Percentiles rank a stretch among this genome's conserved stretches.
Conservation (phyloP, 2,113 vertebrate species). For the Myrmecobius fasciatus region DNA sequence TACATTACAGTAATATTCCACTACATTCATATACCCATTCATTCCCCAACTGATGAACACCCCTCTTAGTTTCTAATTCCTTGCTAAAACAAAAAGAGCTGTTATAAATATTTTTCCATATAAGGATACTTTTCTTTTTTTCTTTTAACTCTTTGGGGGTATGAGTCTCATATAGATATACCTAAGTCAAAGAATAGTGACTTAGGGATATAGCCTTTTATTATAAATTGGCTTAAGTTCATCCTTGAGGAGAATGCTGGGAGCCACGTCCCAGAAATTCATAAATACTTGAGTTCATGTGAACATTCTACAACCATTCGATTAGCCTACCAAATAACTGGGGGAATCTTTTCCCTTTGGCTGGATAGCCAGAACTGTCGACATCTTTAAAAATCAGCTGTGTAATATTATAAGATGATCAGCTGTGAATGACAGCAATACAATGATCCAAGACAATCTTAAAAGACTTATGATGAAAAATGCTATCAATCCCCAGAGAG, state of each 20-base stretch:
- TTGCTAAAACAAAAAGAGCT: background rate
- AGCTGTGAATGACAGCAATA: no score
- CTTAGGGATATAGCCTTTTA: background rate
- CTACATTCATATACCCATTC: background rate
- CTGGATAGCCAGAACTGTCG: background rate
- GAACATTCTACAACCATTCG: background rate
- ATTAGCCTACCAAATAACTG: background rate
- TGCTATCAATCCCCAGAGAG: no score
- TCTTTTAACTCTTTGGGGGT: background rate
- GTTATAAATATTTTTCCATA: background rate
- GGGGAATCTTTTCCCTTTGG: background rate
- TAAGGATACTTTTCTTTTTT: background rate
- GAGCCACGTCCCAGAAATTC: background rate
- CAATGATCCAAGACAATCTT: no score
- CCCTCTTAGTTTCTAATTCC: background rate
- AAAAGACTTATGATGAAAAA: no score
- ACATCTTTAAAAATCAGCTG: background rate
- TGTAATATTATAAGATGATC: no score
- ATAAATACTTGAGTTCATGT: background rate
- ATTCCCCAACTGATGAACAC: background rate
- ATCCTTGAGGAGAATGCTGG: background rate
- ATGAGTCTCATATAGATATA: background rate
- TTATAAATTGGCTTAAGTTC: background rate
- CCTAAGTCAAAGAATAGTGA: background rate
- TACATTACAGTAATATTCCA: background rate